Conservation (phyloP, 1,140 invertebrate genomes). For the Ostrea denselamellosa region DNA sequence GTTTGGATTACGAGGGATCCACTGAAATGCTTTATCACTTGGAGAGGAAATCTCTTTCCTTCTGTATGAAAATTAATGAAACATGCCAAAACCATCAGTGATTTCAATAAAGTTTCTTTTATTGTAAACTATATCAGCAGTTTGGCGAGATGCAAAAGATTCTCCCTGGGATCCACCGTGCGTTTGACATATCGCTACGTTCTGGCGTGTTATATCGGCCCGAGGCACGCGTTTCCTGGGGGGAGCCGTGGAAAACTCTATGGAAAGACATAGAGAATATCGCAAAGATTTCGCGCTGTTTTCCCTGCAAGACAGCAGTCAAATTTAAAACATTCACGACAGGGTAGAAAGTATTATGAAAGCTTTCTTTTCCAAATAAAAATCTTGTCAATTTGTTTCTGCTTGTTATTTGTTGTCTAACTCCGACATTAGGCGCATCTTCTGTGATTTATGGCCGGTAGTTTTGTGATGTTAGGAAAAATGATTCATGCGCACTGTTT, state of each 20-base stretch:
- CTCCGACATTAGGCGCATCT: constrained; percentile 41
- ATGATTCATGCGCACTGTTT: constrained; percentile 12
- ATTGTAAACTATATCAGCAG: constrained; percentile 49
- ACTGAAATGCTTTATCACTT: constrained; percentile 37
- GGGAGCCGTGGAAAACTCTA: constrained; percentile 15
- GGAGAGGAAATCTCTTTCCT: not conserved
- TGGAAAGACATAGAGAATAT: constrained; percentile 44
- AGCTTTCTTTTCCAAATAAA: constrained; percentile 52
- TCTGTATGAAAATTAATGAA: constrained; percentile 49
- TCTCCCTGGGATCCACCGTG: constrained; percentile 41
- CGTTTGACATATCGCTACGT: constrained; percentile 48
- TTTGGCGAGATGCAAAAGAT: constrained; percentile 44
- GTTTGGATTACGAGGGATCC: constrained; percentile 40
- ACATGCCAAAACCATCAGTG: constrained; percentile 50
- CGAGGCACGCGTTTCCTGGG: constrained; percentile 40
- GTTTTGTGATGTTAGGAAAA: constrained; percentile 10
- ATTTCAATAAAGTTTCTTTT: constrained; percentile 48
- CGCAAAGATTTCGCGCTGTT: constrained; percentile 50
- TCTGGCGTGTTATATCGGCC: constrained; percentile 42
- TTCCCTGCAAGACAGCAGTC: constrained; percentile 50
- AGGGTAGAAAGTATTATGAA: constrained; percentile 54
- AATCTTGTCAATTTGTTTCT: constrained; percentile 47
- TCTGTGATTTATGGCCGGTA: constrained; percentile 13
- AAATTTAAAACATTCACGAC: constrained; percentile 50
- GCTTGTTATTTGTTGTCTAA: constrained; percentile 39